phyloP scores from a whole-genome alignment of 2,888 invertebrate species.

The Trissonchulus sp. region DNA sequence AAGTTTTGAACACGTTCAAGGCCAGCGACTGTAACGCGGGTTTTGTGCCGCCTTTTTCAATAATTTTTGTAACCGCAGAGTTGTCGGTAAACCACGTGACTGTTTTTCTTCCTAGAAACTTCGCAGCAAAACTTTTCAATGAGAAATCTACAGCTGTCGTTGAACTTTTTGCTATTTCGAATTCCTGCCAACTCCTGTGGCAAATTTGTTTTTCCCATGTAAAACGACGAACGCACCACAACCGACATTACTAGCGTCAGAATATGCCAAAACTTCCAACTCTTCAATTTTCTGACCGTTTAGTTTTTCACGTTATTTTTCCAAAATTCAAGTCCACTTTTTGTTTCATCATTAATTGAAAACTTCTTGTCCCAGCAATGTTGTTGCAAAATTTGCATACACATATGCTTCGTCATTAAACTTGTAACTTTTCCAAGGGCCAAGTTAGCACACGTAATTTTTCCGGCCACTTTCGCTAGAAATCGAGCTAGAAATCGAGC shows the following conservation, averaged over 20 bases:
- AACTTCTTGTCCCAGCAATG: neutral
- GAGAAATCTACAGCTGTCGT: neutral
- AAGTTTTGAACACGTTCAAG: neutral
- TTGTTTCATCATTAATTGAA: neutral
- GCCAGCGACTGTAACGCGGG: neutral
- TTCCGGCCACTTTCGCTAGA: neutral
- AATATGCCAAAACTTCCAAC: neutral
- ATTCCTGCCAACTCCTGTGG: neutral
- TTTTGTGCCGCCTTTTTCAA: constrained; percentile 11
- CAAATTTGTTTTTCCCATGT: neutral
- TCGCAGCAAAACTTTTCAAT: neutral
- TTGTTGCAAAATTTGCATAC: neutral
- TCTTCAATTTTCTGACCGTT: neutral
- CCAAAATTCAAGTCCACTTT: neutral
- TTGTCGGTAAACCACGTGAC: constrained; percentile 3
- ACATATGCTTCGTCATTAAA: neutral
- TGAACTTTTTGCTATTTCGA: neutral
- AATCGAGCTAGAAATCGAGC: neutral
- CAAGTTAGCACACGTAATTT: neutral
- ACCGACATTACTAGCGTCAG: constrained; percentile 9
- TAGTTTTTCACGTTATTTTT: neutral
- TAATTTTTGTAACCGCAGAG: neutral
- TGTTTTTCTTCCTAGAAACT: neutral
- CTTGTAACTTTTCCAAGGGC: neutral
- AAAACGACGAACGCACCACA: neutral